Conservation (phyloP, 1,140 invertebrate genomes). For the Saccostrea echinata region DNA sequence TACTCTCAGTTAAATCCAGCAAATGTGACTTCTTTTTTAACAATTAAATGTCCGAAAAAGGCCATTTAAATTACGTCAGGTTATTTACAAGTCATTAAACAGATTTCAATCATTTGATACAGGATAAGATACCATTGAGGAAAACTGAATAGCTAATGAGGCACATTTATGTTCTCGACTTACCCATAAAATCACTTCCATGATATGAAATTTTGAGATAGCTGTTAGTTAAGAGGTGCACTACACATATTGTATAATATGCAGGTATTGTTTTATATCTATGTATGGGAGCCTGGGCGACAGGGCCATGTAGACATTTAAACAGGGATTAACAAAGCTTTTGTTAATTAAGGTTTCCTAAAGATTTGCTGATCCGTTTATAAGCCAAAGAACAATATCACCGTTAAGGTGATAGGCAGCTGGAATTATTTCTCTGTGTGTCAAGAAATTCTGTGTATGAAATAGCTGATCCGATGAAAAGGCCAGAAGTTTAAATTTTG, state of each 20-base stretch:
- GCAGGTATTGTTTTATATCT: slow-evolving; percentile 6
- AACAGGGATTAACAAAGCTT: slow-evolving; percentile 28
- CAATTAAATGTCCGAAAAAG: neutral
- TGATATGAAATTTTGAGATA: neutral
- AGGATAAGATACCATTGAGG: neutral
- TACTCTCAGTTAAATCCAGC: slow-evolving; percentile 6
- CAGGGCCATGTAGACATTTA: slow-evolving; percentile 34
- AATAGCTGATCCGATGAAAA: neutral
- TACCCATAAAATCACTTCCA: neutral
- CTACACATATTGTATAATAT: neutral
- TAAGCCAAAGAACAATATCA: slow-evolving; percentile 26
- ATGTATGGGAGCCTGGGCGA: neutral
- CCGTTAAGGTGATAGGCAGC: neutral
- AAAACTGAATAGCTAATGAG: neutral
- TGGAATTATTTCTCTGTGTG: slow-evolving; percentile 10
- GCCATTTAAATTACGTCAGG: slow-evolving; percentile 18
- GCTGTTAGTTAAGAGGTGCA: neutral
- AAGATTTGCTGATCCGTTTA: slow-evolving; percentile 33
- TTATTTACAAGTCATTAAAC: neutral
- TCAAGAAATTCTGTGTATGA: neutral
- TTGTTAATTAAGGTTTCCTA: slow-evolving; percentile 10
- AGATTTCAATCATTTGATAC: neutral
- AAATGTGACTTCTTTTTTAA: neutral
- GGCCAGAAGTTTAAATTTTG: slow-evolving; percentile 1
- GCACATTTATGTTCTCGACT: neutral